Evolutionary conservation across 2,113 vertebrate species (phyloP).

Genomic region (Pitta sordida): DNA sequence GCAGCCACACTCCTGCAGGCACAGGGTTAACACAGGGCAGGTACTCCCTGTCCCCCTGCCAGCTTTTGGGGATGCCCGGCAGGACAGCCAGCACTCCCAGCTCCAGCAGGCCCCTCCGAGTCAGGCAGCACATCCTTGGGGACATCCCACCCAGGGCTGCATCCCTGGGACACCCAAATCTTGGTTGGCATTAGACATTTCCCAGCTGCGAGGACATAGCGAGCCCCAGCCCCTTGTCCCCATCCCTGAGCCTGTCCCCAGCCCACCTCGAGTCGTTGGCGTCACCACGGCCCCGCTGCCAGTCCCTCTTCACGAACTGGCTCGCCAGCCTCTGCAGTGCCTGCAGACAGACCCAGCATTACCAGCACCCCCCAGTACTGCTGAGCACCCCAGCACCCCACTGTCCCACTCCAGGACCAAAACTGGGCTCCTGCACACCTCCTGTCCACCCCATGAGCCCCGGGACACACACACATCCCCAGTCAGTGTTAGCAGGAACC

Average conservation of each 20-base stretch:
- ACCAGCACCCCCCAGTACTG: accelerated
- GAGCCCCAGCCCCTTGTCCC: background rate
- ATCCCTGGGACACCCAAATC: accelerated
- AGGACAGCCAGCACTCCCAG: background rate
- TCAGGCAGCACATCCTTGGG: accelerated
- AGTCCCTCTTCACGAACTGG: conserved; percentile 86
- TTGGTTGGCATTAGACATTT: background rate
- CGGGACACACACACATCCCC: accelerated
- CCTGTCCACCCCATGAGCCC: background rate
- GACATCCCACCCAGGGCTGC: background rate
- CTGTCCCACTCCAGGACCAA: accelerated
- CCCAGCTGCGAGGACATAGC: background rate
- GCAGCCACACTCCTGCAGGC: conserved; percentile 72
- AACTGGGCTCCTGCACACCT: accelerated
- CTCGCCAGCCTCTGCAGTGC: conserved; percentile 85
- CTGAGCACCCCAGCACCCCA: accelerated
- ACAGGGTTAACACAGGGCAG: accelerated
- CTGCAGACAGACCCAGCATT: conserved; percentile 18
- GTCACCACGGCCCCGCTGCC: conserved; percentile 79
- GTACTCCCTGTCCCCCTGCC: background rate
- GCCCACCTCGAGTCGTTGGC: conserved; percentile 60
- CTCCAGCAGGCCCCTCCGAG: accelerated
- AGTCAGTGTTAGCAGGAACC: background rate
- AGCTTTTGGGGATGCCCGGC: background rate
- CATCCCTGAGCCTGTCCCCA: background rate